phyloP scores from a whole-genome alignment of 2,797 vertebrate species.

The Austrolebias charrua region DNA sequence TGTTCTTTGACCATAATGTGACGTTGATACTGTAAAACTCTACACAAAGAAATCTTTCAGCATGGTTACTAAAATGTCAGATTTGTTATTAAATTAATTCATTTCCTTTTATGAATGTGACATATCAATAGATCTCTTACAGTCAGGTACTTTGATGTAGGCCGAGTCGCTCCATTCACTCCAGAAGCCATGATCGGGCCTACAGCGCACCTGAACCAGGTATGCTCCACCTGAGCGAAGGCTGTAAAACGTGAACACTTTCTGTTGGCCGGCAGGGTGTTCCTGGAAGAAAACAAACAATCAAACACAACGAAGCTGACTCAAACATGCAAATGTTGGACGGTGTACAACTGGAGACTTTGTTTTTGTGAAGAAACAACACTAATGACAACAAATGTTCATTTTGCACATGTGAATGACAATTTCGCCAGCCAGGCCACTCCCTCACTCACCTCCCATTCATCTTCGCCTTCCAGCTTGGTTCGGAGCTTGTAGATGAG shows the following conservation, averaged over 20 bases:
- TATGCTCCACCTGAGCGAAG: slow-evolving; percentile 82
- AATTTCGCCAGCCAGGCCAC: not conserved
- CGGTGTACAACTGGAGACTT: not conserved
- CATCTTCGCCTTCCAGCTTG: slow-evolving; percentile 78
- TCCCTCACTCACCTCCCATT: slow-evolving; percentile 85
- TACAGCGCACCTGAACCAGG: slow-evolving; percentile 88
- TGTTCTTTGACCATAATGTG: not conserved
- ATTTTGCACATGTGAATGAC: not conserved
- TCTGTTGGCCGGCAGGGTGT: slow-evolving; percentile 83
- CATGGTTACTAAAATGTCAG: not conserved
- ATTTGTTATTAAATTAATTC: not conserved
- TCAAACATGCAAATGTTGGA: not conserved
- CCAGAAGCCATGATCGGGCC: slow-evolving; percentile 88
- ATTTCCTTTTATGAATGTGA: not conserved
- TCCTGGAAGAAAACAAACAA: slow-evolving; percentile 65
- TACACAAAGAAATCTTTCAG: not conserved
- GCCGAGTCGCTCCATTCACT: slow-evolving; percentile 85
- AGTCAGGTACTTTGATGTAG: slow-evolving; percentile 77
- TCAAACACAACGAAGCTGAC: not conserved
- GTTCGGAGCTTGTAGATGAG: slow-evolving; percentile 89
- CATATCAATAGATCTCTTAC: slow-evolving; percentile 76
- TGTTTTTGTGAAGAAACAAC: slow-evolving; percentile 1
- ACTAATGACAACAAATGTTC: not conserved
- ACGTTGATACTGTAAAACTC: too few species aligned
- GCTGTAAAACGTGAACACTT: slow-evolving; percentile 83